Conservation (phyloP, 37 sponge, comb jelly and placozoan genomes). For the Geodia barretti region DNA sequence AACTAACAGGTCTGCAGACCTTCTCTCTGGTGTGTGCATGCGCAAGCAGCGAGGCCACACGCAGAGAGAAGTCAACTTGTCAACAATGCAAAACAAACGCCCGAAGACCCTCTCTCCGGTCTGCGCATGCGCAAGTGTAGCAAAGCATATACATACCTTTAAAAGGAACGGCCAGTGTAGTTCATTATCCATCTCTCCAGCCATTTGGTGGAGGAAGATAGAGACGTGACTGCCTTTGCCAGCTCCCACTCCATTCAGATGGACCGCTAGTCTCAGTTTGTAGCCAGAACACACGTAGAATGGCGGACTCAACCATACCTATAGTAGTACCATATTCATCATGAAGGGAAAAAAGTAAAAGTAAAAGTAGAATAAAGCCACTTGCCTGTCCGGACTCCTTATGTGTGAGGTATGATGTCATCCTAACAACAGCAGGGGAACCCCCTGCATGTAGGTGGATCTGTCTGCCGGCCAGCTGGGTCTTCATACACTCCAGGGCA, state of each 20-base stretch:
- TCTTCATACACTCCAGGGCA: conserved; percentile 16
- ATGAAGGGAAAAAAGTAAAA: background rate
- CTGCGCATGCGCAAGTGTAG: no score
- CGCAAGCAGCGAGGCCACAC: no score
- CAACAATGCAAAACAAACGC: no score
- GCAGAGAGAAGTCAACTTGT: no score
- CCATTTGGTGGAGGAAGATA: conserved; percentile 29
- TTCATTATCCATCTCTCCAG: conserved; percentile 29
- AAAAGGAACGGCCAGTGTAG: conserved; percentile 39
- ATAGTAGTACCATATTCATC: background rate
- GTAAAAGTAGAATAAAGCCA: background rate
- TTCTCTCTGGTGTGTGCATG: no score
- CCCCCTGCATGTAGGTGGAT: conserved; percentile 1
- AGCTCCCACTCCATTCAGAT: conserved; percentile 31
- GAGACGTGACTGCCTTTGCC: conserved; percentile 52
- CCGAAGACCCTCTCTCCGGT: no score
- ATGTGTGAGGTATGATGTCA: conserved; percentile 6
- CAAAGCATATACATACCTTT: no score
- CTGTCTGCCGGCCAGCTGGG: background rate
- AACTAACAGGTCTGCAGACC: no score
- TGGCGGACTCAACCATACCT: conserved; percentile 25
- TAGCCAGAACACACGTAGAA: conserved; percentile 43
- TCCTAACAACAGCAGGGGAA: conserved; percentile 5
- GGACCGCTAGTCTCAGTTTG: conserved; percentile 38
- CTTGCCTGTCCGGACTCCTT: conserved; percentile 1